Base-by-base conservation (phyloP, 2,888 invertebrate species). In the Andrena minutula region DNA sequence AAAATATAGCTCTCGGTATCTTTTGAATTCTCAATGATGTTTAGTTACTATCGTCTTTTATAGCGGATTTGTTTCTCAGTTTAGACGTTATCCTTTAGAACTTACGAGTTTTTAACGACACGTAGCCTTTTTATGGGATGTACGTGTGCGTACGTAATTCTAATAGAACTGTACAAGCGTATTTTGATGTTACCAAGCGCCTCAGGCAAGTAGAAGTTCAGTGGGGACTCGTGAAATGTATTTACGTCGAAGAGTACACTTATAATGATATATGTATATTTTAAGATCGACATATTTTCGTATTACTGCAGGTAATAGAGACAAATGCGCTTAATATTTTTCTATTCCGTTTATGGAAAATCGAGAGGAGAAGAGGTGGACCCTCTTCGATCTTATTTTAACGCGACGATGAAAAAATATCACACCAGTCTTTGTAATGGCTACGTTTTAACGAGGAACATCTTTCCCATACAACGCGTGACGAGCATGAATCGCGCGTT, bases 311-410 rank as follows among this genome's bases (percentile, higher is more conserved):
- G 86, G 83, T 86, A 80, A 85, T 83, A 87, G 64, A 86, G 78
- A 86, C 65, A 86, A 75, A 86, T 73, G 75, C 65, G 79, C 86
- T 86, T 90, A 75, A 89, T 92, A 92, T 92, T 92, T 92, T 92
- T 92, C 86, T 90, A 90, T 90, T 89, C 74, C 74, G 85, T 90
- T 86, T 87, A 75, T 47, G 58, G 49, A 77, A 84, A 83, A 78
- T 84, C 61, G 51, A 41, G 84, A 70, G 56, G 23, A 56, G 23
- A 56, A 23, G 35, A 30, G 56, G 58, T 49, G 60, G 58, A 30
- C 56, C 60, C 64, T 26, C 70, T 75, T 81, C 32, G 63, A 81
- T 75, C 78, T 84, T 83, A 61, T 85, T 89, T 75, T 83, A 82
- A 71, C 65, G 64, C 41, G 26, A 72, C 41, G 70, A 30, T 58